phyloP scores from a whole-genome alignment of 2,113 vertebrate species.

The Delphinapterus leucas region DNA sequence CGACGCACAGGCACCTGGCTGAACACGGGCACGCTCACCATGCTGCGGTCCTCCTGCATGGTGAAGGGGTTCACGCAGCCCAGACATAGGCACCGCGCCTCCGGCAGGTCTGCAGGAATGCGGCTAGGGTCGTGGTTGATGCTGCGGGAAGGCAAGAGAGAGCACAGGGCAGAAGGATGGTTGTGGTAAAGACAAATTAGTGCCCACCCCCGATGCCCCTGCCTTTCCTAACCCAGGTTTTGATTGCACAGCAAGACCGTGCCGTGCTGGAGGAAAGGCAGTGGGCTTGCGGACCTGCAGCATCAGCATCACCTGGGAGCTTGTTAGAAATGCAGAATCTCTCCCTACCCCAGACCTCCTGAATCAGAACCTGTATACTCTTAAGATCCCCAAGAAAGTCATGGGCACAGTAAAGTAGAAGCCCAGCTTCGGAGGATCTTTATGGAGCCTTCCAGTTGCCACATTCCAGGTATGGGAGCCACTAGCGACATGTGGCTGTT shows the following conservation, averaged over 20 bases:
- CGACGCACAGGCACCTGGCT: constrained; percentile 88
- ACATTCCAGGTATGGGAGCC: neutral
- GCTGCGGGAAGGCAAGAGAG: constrained; percentile 68
- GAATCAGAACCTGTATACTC: neutral
- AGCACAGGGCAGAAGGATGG: neutral
- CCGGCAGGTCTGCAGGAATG: constrained; percentile 86
- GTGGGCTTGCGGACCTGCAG: neutral
- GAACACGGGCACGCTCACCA: constrained; percentile 90
- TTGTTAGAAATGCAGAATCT: neutral
- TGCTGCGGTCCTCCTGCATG: constrained; percentile 90
- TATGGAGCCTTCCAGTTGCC: neutral
- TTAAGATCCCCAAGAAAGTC: neutral
- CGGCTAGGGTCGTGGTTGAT: constrained; percentile 87
- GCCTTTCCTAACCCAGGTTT: neutral
- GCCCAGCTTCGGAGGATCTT: neutral
- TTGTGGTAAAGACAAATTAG: fast-evolving
- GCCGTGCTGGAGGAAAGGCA: neutral
- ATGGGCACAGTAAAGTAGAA: neutral
- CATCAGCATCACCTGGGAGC: neutral
- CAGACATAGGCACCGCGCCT: constrained; percentile 85
- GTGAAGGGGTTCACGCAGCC: constrained; percentile 92
- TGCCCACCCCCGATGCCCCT: neutral
- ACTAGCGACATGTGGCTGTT: neutral
- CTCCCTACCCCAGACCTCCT: neutral
- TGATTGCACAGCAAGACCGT: neutral